Base-by-base conservation (phyloP, 2,888 invertebrate genomes). In the Leptogaster cylindrica region DNA sequence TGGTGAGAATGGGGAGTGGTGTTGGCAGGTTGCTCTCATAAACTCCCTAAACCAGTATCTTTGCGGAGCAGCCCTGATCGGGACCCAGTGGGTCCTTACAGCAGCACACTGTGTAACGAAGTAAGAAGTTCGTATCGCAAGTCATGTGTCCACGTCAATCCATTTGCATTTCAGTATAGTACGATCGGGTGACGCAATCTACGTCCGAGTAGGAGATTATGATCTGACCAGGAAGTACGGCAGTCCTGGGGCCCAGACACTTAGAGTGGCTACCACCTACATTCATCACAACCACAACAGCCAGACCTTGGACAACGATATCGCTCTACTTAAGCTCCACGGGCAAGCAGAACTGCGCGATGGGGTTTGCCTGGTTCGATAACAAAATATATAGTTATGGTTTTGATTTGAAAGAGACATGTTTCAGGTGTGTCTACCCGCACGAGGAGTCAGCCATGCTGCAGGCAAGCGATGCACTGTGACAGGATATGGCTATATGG, bases 241-340 rank as follows among this genome's bases (percentile, higher is more conserved):
- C 27, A 94, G 93, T 73, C 93, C 93, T 0, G 94, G 93, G 7
- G 95, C 95, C 0, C 94, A 95, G 82, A 95, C 95, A 0, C 82
- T 95, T 16, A 84, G 93, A 12, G 95, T 95, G 1, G 93, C 93
- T 64, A 95, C 95, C 63, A 95, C 95, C 0, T 95, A 95, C 79
- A 95, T 95, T 70, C 95, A 95, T 77, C 95, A 95, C 81, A 95
- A 95, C 82, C 95, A 95, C 83, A 95, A 95, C 81, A 93, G 93
- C 73, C 95, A 95, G 81, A 95, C 95, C 1, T 82, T 95, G 72
- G 95, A 95, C 78, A 95, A 97, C 75, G 96, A 97, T 75, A 95
- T 97, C 71, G 97, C 97, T 1, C 79, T 97, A 69, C 83, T 97
- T 8, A 94, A 94, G 78, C 84, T 96, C 18, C 91, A 92, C 71